Base-by-base conservation (phyloP, 2,113 vertebrate species). In the Patagioenas fasciata region DNA sequence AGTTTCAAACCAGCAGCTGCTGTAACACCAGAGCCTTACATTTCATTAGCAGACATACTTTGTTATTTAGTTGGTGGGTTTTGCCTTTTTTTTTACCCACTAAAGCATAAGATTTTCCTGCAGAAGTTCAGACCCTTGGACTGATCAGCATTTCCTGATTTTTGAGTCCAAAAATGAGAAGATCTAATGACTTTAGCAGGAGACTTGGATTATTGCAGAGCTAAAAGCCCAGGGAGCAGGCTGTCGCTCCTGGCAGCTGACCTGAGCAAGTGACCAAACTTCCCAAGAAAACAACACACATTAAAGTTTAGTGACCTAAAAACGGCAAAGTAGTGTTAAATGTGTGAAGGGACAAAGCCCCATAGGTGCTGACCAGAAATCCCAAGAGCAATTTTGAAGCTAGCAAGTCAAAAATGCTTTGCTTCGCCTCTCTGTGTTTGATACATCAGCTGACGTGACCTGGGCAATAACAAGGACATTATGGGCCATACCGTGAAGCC, bases 31-130 rank as follows among this genome's bases (percentile, higher is more conserved):
- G 61, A 86, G n/a, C 4, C 15, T 82, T 31, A 47, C 5, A 66
- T 56, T 80, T 71, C 81, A 85, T 87, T 78, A 58, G 14, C 29
- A 88, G 44, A 13, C 61, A 62, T 8, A 7, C 20, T 71, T 21
- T 9, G 25, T 47, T 48, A 24, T 28, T 58, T 17, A 14, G 1
- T 13, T 12, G 11, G 3, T 6, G 56, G 48, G 0, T 2, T 85
- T 93, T 15, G 53, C 40, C 20, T 29, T 54, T 48, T 42, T 19
- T 19, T 47, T 47, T 21, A 21, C 11, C 61, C 79, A 70, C 18
- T 5, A 29, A 80, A 62, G 78, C 38, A 7, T 29, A 47, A 94
- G 53, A 65, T 66, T 96, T 93, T 94, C 93, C 89, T 74, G 47
- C 53, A 82, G 70, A 40, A 48, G 1, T 58, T 64, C 69, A 84